A percentile compares a stretch with the other conserved stretches of the same genome.
phyloP scores from a whole-genome alignment of 2,888 invertebrate species.

The Tigriopus californicus region DNA sequence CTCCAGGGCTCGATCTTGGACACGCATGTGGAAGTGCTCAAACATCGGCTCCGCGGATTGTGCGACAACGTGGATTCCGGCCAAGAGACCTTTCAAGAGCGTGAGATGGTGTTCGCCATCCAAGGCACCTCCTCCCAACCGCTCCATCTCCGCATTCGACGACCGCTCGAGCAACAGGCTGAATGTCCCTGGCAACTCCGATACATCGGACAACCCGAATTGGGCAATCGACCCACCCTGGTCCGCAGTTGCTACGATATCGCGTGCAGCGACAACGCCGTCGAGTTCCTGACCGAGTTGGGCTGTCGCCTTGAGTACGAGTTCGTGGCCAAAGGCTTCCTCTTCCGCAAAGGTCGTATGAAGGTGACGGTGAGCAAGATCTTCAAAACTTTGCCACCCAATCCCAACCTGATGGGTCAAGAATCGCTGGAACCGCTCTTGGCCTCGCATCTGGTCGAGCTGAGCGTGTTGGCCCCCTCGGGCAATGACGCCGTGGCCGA shows the following conservation, averaged over 20 bases:
- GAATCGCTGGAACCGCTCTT: slow-evolving; percentile 64
- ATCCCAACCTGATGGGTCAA: slow-evolving; percentile 3
- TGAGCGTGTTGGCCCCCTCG: slow-evolving; percentile 71
- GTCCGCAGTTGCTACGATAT: slow-evolving; percentile 82
- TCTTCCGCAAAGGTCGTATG: slow-evolving; percentile 91
- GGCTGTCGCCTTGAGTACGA: slow-evolving; percentile 73
- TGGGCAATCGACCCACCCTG: slow-evolving; percentile 54
- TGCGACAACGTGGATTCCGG: slow-evolving; percentile 40
- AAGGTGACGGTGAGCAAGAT: slow-evolving; percentile 90
- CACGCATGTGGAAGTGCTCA: slow-evolving; percentile 66
- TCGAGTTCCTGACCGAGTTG: slow-evolving; percentile 76
- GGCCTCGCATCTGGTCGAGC: slow-evolving; percentile 77
- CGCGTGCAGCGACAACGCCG: slow-evolving; percentile 68
- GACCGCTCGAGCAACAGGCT: slow-evolving; percentile 51
- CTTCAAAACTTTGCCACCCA: slow-evolving; percentile 39
- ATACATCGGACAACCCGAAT: slow-evolving; percentile 59
- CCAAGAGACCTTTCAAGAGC: slow-evolving; percentile 78
- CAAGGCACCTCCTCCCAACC: slow-evolving; percentile 33
- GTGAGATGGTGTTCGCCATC: slow-evolving; percentile 48
- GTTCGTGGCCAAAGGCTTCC: slow-evolving; percentile 75
- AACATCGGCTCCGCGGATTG: slow-evolving; percentile 59
- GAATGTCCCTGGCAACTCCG: slow-evolving; percentile 74
- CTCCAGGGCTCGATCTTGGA: slow-evolving; percentile 85
- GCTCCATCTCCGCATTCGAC: slow-evolving; percentile 56
- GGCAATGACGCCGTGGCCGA: slow-evolving; percentile 88